Evolutionary conservation across 2,888 invertebrate species (phyloP), one percentile per base, ranked within the genome.

Genomic region (Hirtodrosophila alboralis): DNA sequence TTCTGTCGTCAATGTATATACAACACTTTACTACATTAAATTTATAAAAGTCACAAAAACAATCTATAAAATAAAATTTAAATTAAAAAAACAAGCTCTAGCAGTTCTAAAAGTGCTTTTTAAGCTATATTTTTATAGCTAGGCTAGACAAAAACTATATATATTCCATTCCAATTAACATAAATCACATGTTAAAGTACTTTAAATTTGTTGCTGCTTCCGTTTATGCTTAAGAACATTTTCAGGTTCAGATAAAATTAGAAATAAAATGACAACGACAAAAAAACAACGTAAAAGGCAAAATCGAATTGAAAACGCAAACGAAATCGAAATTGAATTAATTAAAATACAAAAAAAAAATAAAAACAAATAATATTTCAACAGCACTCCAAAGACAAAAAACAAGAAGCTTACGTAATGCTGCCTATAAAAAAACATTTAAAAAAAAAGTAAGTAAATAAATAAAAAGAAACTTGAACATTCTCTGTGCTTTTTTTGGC

Each of bases 241-340:
- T 26, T 26, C 38, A n/a, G 10, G 38, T 9, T 28, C 10, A 21
- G 5, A 9, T 64, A 45, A 48, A 59, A 61, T 52, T 66, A 52
- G 52, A 54, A 49, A 27, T 23, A n/a, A 13, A 40, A n/a, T 28
- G 34, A 37, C 16, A 47, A 26, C 27, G n/a, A n/a, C n/a, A n/a
- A n/a, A n/a, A 40, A 3, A 12, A 16, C 9, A 33, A 30, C 47
- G 28, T n/a, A 61, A 47, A 61, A 61, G 56, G 30, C 43, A 41
- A 28, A 28, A 48, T 41, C 33, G 33, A 65, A 51, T 51, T 23
- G 49, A 41, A 43, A 62, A 36, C 30, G 34, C 38, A 59, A 56
- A 30, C 10, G 40, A 69, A 70, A 71, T 52, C 51, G 52, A 70
- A 65, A 69, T 64, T 53, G 47, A 62, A 71, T 44, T 57, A 51